Percentiles rank a stretch among this genome's conserved stretches.
These are phyloP conservation scores for Spizella passerina DNA, from an alignment of 2,797 vertebrate genomes.

Conservation along the genomic window DNA sequence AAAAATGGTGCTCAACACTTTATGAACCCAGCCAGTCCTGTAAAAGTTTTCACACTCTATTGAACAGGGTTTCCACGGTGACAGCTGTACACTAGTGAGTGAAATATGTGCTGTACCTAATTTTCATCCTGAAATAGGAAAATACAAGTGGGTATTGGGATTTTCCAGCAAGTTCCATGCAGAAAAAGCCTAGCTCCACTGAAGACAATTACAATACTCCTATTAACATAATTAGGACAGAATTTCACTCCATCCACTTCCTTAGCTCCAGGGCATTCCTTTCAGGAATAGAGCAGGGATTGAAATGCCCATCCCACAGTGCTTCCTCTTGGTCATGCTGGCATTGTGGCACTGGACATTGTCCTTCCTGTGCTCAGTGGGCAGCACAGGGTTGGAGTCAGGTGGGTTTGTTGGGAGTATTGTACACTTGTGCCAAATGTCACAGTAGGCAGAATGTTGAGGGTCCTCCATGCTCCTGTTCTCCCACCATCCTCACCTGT, in stretches of 20 bases:
- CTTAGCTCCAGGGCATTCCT: not conserved
- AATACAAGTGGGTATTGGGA: not conserved
- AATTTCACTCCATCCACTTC: not conserved
- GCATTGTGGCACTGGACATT: not conserved
- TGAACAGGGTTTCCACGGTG: constrained; percentile 24
- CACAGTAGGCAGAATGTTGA: fast-evolving
- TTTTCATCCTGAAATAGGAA: constrained; percentile 30
- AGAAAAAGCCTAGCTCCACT: not conserved
- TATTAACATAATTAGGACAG: constrained; percentile 3
- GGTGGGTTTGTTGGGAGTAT: not conserved
- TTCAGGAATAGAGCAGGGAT: not conserved
- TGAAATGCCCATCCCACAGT: not conserved
- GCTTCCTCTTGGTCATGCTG: not conserved
- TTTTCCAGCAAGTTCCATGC: constrained; percentile 8
- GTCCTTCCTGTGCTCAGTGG: fast-evolving
- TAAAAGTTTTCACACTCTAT: constrained; percentile 41
- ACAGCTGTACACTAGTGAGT: not conserved
- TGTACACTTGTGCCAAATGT: not conserved
- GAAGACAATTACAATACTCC: not conserved
- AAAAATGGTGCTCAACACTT: not conserved
- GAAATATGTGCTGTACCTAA: constrained; percentile 5
- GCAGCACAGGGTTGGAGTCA: fast-evolving
- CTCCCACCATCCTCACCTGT: not conserved
- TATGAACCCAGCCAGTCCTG: not conserved
- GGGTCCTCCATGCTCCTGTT: not conserved